Evolutionary conservation across 2,797 vertebrate species (phyloP), one percentile per base, ranked within the genome.

Genomic region (Sebastes oblongus): DNA sequence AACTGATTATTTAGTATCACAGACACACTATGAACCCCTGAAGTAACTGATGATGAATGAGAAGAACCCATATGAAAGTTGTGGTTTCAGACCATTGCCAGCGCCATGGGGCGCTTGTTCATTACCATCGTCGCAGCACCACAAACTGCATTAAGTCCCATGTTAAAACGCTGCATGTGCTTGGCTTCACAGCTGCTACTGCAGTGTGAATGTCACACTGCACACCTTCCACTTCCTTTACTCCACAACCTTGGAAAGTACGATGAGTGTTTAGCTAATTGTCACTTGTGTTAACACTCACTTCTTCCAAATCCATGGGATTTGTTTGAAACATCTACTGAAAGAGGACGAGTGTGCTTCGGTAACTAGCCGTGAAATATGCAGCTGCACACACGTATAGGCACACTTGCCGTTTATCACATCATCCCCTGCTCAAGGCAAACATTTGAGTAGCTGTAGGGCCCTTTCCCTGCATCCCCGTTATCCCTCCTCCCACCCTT

Each of bases 321-420:
- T 88, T 84, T 81, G 70, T 78, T 77, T 18, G 34, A 81, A 82
- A 85, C 81, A 81, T 61, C 81, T 86, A 27, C 71, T 82, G 59
- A 56, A 69, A 68, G 46, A 58, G 55, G 20, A 1, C 2, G n/a
- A 81, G 74, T 12, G 36, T 27, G 18, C 34, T 61, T 78, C 2
- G 6, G 30, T 66, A 72, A 85, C 80, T 73, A 78, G 76, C 80
- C 73, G 16, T 83, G 76, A 90, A 85, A 92, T 88, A 86, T 85
- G 81, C 85, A 82, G 69, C 83, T 79, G 83, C 85, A 88, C 66
- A 70, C 55, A 71, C 30, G 70, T 27, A 36, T 12, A 72, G 36
- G 42, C 25, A 16, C 64, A 27, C 42, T 66, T 42, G 9, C 25
- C 59, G 3, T 27, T 87, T 68, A 74, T 90, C 85, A 81, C 70